Percentiles rank a stretch among this genome's conserved stretches.
Conservation (phyloP, 1,140 invertebrate genomes). For the Melipona quadrifasciata region DNA sequence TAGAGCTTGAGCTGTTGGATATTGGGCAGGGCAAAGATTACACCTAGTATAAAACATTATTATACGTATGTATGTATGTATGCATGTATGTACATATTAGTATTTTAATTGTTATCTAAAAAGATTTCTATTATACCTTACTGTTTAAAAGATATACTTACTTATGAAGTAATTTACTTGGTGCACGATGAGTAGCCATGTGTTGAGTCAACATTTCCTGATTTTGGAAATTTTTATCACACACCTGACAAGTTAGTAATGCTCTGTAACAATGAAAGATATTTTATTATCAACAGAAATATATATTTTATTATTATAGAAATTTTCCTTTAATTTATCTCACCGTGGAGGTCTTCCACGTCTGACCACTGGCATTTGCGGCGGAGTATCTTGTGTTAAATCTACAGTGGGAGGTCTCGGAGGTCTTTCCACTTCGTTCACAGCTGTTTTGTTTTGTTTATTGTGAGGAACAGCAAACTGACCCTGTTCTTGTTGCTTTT, state of each 20-base stretch:
- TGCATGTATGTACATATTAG: neutral
- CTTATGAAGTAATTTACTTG: slow-evolving; percentile 81
- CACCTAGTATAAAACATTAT: slow-evolving; percentile 82
- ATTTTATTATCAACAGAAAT: neutral
- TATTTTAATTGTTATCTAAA: neutral
- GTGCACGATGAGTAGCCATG: slow-evolving; percentile 79
- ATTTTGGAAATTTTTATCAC: slow-evolving; percentile 82
- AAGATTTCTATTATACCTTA: neutral
- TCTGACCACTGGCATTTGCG: slow-evolving; percentile 69
- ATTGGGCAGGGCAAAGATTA: slow-evolving; percentile 87
- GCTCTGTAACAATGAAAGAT: slow-evolving; percentile 56
- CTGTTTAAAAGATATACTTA: slow-evolving; percentile 56
- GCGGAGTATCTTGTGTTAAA: slow-evolving; percentile 81
- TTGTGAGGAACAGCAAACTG: slow-evolving; percentile 81
- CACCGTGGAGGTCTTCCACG: slow-evolving; percentile 78
- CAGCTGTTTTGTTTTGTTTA: slow-evolving; percentile 71
- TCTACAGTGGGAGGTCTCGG: slow-evolving; percentile 83
- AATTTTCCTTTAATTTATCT: neutral
- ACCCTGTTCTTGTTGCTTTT: slow-evolving; percentile 76
- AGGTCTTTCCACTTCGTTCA: slow-evolving; percentile 80
- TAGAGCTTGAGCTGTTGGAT: slow-evolving; percentile 85
- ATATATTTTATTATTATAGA: neutral
- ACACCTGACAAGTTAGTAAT: slow-evolving; percentile 80
- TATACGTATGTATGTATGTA: neutral
- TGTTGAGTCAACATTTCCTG: slow-evolving; percentile 81